Evolutionary conservation across 2,888 invertebrate species (phyloP).

Genomic region (Nomada lathburiana): DNA sequence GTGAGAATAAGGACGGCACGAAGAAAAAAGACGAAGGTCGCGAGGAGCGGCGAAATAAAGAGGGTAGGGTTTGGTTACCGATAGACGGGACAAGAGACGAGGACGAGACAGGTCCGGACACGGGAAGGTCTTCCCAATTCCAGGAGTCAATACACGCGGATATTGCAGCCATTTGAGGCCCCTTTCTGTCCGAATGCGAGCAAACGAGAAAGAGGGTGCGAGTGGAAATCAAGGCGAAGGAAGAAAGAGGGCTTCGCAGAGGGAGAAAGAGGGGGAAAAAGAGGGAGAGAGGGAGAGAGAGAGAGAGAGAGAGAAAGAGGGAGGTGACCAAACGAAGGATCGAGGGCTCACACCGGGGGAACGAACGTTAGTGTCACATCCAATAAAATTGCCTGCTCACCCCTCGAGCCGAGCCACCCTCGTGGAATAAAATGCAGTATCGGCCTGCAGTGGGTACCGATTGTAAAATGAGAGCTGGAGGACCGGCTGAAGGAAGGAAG

Average conservation of each 20-base stretch:
- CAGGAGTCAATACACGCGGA: conserved; percentile 79
- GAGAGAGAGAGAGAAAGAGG: conserved; percentile 7
- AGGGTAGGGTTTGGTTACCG: conserved; percentile 68
- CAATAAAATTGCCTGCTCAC: conserved; percentile 79
- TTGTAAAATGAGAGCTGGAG: conserved; percentile 71
- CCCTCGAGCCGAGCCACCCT: conserved; percentile 69
- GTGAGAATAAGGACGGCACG: conserved; percentile 8
- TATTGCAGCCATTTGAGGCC: conserved; percentile 80
- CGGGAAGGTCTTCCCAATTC: conserved; percentile 78
- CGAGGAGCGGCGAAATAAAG: conserved; percentile 46
- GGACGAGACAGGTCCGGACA: conserved; percentile 63
- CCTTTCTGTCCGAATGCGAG: conserved; percentile 70
- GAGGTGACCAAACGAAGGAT: conserved; percentile 60
- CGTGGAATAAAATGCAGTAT: conserved; percentile 77
- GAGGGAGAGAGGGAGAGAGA: conserved; percentile 23
- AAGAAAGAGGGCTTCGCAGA: neutral
- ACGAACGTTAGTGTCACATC: conserved; percentile 76
- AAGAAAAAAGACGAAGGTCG: conserved; percentile 12
- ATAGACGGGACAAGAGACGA: conserved; percentile 46
- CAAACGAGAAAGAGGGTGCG: conserved; percentile 53
- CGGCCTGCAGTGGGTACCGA: conserved; percentile 72
- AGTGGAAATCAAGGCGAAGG: conserved; percentile 20
- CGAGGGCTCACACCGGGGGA: conserved; percentile 61
- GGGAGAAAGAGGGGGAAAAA: conserved; percentile 3
- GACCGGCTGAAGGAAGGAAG: conserved; percentile 32